Evolutionary conservation across 2,113 vertebrate genomes (phyloP), one percentile per base, ranked within the genome.

Genomic region (Benitochromis conjunctus): DNA sequence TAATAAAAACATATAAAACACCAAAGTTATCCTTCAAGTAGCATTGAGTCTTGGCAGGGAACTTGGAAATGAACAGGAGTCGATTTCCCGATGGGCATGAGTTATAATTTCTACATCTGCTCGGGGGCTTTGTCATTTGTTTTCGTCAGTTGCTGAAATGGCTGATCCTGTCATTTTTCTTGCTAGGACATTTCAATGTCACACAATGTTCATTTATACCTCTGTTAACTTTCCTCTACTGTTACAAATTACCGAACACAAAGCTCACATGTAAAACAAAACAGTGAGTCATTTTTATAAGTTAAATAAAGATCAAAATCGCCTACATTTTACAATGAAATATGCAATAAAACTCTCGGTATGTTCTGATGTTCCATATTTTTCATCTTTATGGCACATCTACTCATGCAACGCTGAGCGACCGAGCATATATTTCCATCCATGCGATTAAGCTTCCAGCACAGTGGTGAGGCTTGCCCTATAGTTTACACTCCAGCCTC

Each of bases 401-500:
- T 56, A 57, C 77, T 82, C 66, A 83, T 24, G 36, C 60, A 46
- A 51, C 38, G 38, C 82, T 9, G 66, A 74, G 79, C 86, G 51
- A 83, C 53, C 41, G 9, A 81, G 83, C 87, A 88, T 87, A 88
- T 84, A 87, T 89, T 92, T 90, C 69, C 83, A 85, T 79, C 62
- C 36, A 60, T 57, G 79, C 19, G 41, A 80, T 87, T 85, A 64
- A 83, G 86, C 86, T 89, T 91, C 62, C 81, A 88, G 80, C 71
- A 60, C 80, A 69, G 83, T 64, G 80, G 76, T 48, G 2, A 85
- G 74, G 76, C 86, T 90, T 84, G 88, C 79, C 84, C 89, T 92
- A 85, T 91, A 92, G 91, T 86, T 91, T 94, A 93, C 92, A 91
- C 92, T 94, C 62, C 26, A 92, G 90, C 82, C 84, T 74, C 76